These are phyloP conservation scores for Orchestia grillus DNA, from an alignment of 1,140 invertebrate species.

Conservation along the genomic window DNA sequence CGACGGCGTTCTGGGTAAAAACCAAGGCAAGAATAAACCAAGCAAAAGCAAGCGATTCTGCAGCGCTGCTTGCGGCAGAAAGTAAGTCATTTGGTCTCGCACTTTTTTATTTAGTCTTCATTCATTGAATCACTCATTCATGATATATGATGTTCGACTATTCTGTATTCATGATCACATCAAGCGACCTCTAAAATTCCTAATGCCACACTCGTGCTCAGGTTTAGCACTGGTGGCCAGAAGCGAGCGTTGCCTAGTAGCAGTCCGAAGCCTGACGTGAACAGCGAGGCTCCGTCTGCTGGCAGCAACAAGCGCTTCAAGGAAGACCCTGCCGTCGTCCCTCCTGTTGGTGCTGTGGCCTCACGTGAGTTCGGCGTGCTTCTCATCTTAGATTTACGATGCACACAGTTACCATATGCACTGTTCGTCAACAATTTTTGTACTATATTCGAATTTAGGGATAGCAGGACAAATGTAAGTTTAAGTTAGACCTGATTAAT, in stretches of 20 bases:
- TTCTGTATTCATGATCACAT: not conserved
- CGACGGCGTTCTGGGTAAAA: not conserved
- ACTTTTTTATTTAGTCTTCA: not conserved
- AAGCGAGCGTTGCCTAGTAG: not conserved
- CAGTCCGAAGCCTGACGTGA: not conserved
- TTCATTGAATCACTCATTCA: not conserved
- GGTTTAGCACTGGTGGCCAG: not conserved
- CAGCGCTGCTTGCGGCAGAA: conserved; percentile 31
- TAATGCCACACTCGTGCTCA: not conserved
- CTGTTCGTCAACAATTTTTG: not conserved
- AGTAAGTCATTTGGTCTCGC: not conserved
- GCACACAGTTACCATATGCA: not conserved
- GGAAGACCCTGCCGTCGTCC: not conserved
- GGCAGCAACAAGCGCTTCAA: conserved; percentile 5
- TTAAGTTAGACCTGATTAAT: not conserved
- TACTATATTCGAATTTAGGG: not conserved
- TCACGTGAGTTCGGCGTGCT: not conserved
- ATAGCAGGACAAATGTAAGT: not conserved
- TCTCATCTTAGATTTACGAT: not conserved
- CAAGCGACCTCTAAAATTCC: not conserved
- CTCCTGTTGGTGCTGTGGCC: not conserved
- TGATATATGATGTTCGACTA: not conserved
- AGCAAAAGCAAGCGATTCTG: conserved; percentile 44
- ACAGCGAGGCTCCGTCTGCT: not conserved
- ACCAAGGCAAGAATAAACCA: not conserved